Conservation (phyloP, 92 coral and sea anemone species). For the Metridium senile region DNA sequence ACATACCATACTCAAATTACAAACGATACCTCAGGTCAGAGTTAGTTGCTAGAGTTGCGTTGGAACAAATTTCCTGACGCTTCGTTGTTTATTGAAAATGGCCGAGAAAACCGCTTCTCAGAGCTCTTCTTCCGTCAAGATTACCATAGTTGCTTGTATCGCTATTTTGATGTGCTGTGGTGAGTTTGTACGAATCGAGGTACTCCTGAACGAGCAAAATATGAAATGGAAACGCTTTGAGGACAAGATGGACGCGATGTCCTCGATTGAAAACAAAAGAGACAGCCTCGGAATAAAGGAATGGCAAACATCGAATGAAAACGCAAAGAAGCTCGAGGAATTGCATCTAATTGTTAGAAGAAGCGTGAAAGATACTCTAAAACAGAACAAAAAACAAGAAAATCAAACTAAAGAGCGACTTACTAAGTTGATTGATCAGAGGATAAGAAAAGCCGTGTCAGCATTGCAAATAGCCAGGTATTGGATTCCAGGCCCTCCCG, state of each 20-base stretch:
- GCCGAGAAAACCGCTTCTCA: not conserved
- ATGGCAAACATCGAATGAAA: not conserved
- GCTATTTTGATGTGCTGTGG: constrained; percentile 21
- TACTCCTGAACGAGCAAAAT: constrained; percentile 9
- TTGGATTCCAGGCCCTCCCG: constrained; percentile 18
- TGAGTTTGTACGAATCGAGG: constrained; percentile 26
- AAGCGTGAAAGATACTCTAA: not conserved
- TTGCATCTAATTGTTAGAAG: not conserved
- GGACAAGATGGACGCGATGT: not conserved
- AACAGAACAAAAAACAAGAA: not conserved
- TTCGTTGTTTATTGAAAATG: not conserved
- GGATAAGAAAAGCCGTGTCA: constrained; percentile 2
- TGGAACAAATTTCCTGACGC: too few species aligned
- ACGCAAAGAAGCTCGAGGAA: not conserved
- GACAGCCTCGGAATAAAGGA: not conserved
- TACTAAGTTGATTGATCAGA: not conserved
- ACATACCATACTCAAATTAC: too few species aligned
- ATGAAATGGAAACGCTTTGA: not conserved
- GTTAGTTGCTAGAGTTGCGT: too few species aligned
- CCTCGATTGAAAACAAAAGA: not conserved
- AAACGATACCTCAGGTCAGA: too few species aligned
- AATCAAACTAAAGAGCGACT: not conserved
- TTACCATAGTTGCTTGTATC: not conserved
- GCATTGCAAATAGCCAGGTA: not conserved
- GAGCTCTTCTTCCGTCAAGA: constrained; percentile 1